phyloP scores from a whole-genome alignment of 2,113 vertebrate species.

The Calyptomena viridis region DNA sequence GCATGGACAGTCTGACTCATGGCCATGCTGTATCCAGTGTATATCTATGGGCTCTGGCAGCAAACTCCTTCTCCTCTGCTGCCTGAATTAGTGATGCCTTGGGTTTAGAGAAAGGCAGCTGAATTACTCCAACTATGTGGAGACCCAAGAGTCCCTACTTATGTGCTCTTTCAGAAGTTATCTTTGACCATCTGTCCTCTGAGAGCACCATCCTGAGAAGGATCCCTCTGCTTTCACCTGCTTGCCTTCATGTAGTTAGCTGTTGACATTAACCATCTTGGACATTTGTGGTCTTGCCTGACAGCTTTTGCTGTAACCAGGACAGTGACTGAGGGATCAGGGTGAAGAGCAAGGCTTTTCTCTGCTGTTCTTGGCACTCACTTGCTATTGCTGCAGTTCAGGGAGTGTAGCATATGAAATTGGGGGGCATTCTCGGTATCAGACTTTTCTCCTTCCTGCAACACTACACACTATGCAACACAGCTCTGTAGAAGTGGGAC shows the following conservation, averaged over 20 bases:
- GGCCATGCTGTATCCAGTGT: accelerated
- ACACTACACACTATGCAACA: accelerated
- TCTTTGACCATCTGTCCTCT: not conserved
- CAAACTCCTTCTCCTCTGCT: not conserved
- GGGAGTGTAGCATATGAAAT: not conserved
- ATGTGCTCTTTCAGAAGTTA: not conserved
- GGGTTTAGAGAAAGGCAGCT: not conserved
- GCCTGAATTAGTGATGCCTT: not conserved
- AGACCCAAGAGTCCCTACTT: not conserved
- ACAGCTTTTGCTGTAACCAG: not conserved
- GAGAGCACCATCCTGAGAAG: not conserved
- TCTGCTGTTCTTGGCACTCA: accelerated
- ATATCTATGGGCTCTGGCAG: not conserved
- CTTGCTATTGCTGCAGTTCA: not conserved
- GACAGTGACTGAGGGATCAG: not conserved
- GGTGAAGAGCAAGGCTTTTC: not conserved
- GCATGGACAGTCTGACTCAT: not conserved
- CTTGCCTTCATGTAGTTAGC: not conserved
- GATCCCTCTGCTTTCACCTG: not conserved
- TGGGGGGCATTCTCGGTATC: not conserved
- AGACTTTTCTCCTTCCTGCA: not conserved
- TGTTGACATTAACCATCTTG: not conserved
- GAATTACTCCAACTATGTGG: not conserved
- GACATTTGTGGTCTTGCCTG: not conserved
- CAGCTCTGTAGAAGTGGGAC: not conserved